A percentile compares a stretch with the other conserved stretches of the same genome.
Evolutionary conservation across 2,113 vertebrate species (phyloP).

Genomic region (Epinephelus moara): DNA sequence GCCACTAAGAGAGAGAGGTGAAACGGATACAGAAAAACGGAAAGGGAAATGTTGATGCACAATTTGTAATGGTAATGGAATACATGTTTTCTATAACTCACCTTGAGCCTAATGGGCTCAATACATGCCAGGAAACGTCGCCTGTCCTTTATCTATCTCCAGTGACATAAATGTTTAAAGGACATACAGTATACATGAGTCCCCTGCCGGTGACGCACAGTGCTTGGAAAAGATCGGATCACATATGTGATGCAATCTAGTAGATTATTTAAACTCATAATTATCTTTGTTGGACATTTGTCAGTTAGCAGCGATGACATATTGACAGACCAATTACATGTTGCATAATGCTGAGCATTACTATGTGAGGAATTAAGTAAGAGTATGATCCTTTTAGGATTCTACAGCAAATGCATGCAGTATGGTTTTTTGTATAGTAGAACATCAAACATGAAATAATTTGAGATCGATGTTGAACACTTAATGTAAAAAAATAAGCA

Average conservation of each 20-base stretch:
- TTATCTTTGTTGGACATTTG: neutral
- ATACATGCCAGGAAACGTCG: neutral
- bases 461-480: too few relatives aligned
- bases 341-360: too few relatives aligned
- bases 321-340: too few relatives aligned
- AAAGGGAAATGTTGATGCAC: neutral
- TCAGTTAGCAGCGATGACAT: too few relatives aligned
- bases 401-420: neutral
- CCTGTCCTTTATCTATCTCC: neutral
- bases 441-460: too few relatives aligned
- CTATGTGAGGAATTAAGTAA: too few relatives aligned
- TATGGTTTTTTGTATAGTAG: neutral
- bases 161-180: neutral
- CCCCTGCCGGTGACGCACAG: neutral
- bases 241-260: too few relatives aligned
- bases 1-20: neutral
- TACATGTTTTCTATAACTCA: neutral
- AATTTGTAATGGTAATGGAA: neutral
- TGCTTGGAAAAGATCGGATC: neutral
- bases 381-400: neutral
- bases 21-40: constrained; percentile 10
- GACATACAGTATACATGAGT: neutral
- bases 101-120: neutral
- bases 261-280: too few relatives aligned
- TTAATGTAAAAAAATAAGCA: too few relatives aligned